Evolutionary conservation across 2,113 vertebrate species (phyloP), one percentile per base, ranked within the genome.

Genomic region (Vimba vimba): DNA sequence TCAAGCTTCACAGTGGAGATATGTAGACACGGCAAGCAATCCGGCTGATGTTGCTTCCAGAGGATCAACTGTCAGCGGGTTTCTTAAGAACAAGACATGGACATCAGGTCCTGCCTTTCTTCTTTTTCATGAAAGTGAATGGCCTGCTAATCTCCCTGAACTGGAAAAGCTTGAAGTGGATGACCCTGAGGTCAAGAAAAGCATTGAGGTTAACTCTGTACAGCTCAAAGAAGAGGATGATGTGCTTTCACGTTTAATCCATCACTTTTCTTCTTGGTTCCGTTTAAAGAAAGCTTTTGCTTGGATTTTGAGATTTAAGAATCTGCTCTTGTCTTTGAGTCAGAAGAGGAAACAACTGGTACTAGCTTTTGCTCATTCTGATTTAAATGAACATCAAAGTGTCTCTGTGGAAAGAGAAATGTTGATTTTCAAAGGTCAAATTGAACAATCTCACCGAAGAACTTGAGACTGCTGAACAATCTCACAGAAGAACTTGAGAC

Each of bases 31-130:
- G 0, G 9, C 50, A 25, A 68, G 27, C 30, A 86, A 86, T 84
- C 85, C 80, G 2, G 85, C 85, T 17, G 87, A 86, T 62, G 6
- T 78, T 10, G 66, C 85, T 11, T 88, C 85, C 4, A 75, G 77
- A 79, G 76, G 66, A 15, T 12, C 36, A 7, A 59, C 39, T 7
- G 71, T 36, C n/a, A 52, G 71, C 13, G 12, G 10, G 6, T 62
- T 88, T 17, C 10, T 88, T 50, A 71, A 76, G 27, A 71, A 76
- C 6, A 30, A 45, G 12, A 82, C 30, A 6, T 85, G 60, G 84
- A 7, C 74, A 0, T 73, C 79, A 17, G 73, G 87, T 23, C 87
- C 64, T 23, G 0, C 19, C 6, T 88, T 78, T 77, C 79, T 88
- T 25, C 8, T 62, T 2, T 21, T 11, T 2, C 27, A 62, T 52